Conservation (phyloP, 2,797 vertebrate genomes). For the Pseudomugil gertrudae region DNA sequence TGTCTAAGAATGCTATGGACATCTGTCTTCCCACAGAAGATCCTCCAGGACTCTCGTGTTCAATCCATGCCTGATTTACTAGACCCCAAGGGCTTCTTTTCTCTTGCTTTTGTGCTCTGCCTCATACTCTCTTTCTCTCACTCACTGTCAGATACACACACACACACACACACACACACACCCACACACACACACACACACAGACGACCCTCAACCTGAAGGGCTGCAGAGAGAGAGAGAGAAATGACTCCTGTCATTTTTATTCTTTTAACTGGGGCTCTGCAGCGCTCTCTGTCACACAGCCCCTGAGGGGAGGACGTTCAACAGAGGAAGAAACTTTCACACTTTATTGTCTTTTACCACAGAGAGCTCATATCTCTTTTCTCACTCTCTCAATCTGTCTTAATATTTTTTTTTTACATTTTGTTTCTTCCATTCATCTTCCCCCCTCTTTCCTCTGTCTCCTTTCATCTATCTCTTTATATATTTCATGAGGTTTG, state of each 20-base stretch:
- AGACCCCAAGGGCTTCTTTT: conserved; percentile 67
- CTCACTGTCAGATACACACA: conserved; percentile 24
- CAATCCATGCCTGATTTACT: conserved; percentile 75
- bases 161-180: conserved; percentile 12
- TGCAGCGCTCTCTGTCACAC: conserved; percentile 70
- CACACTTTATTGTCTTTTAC: conserved; percentile 79
- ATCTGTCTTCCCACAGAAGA: conserved; percentile 76
- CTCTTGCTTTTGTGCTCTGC: conserved; percentile 36
- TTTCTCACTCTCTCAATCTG: conserved; percentile 48
- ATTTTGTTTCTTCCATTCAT: conserved; percentile 61
- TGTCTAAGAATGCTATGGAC: conserved; percentile 69
- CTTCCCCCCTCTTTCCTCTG: conserved; percentile 24
- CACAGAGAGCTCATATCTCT: conserved; percentile 73
- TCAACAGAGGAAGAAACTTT: conserved; percentile 75
- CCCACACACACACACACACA: conserved; percentile 21
- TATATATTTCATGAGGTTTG: conserved; percentile 71
- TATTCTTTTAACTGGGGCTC: conserved; percentile 70
- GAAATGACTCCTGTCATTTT: conserved; percentile 77
- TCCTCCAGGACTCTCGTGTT: conserved; percentile 60
- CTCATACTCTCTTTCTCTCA: conserved; percentile 22
- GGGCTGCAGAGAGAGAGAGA: conserved; percentile 65
- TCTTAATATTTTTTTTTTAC: conserved; percentile 49
- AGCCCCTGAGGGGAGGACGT: conserved; percentile 69
- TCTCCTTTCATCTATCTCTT: conserved; percentile 43
- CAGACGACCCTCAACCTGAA: conserved; percentile 60